Evolutionary conservation across 2,113 vertebrate species (phyloP), one percentile per base, ranked within the genome.

Genomic region (Athene cunicularia): DNA sequence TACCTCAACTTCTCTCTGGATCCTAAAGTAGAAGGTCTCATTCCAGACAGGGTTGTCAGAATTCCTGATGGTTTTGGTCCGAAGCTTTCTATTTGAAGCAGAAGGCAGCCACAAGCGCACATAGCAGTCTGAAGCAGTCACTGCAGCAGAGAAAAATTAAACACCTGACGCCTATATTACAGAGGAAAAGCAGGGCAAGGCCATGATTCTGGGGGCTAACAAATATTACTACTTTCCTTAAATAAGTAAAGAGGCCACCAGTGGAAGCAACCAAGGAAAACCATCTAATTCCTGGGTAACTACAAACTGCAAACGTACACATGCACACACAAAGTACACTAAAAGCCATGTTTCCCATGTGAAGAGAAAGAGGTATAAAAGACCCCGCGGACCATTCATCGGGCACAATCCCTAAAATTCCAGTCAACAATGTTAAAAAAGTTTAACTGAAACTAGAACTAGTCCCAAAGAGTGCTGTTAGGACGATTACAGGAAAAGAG

Each of bases 1-100:
- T 97, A 99, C 99, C 98, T 99, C 99, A 58, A 99, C 97, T 68
- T 98, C 96, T 74, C 95, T 98, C 91, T 98, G 98, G 89, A 99
- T 97, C 91, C 98, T 98, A 72, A 98, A 99, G 91, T 86, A 97
- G 95, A 99, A 99, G 27, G 93, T 98, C 91, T 99, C 99, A 0
- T 99, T 98, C 99, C 99, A 99, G 74, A 98, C 94, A 28, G 99
- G 99, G 56, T 97, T 97, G 72, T 95, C 93, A 64, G 84, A 98
- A 93, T 99, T 98, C 77, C 94, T 56, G 59, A 99, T 95, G 24
- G 98, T 98, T 93, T 93, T 98, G 28, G 99, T 99, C 86, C 92
- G 98, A 77, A 96, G 30, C 39, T 94, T 97, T 59, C 94, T 82
- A 8, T 95, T 93, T 14, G 98, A 98, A 79, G 98, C 98, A 6